A percentile compares a stretch with the other conserved stretches of the same genome.
phyloP scores from a whole-genome alignment of 2,888 invertebrate genomes.

The Platycheirus rosarum region DNA sequence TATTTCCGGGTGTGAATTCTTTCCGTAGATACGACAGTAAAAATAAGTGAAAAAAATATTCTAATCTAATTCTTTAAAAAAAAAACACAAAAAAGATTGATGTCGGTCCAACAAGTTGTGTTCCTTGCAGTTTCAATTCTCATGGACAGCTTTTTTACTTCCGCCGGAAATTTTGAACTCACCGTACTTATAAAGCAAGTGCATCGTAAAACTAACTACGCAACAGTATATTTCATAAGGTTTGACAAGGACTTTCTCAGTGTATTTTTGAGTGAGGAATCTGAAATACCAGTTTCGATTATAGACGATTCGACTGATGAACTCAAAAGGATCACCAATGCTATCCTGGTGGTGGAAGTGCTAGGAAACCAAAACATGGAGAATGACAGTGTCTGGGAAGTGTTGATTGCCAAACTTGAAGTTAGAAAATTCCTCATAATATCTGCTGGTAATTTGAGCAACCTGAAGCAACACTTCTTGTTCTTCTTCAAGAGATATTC shows the following conservation, averaged over 20 bases:
- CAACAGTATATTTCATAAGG: slow-evolving; percentile 23
- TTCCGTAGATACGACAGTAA: no score
- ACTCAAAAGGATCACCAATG: neutral
- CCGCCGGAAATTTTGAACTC: neutral
- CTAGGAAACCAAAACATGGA: neutral
- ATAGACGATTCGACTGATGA: neutral
- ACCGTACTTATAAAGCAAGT: slow-evolving; percentile 22
- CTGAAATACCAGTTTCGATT: slow-evolving; percentile 6
- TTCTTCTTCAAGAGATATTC: slow-evolving; percentile 21
- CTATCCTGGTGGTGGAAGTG: slow-evolving; percentile 8
- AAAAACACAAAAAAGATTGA: no score
- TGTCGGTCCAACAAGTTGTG: no score
- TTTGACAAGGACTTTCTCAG: neutral
- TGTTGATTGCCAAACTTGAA: neutral
- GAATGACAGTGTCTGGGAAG: neutral
- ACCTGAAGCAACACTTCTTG: neutral
- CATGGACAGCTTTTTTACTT: no score
- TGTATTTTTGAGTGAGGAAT: slow-evolving; percentile 4
- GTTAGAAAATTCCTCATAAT: slow-evolving; percentile 40
- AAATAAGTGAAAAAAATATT: no score
- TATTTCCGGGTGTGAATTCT: no score
- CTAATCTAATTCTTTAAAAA: no score
- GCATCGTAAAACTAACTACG: slow-evolving; percentile 15
- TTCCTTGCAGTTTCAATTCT: neutral
- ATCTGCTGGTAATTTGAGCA: neutral